These are phyloP conservation scores for Aelia acuminata DNA, from an alignment of 2,888 invertebrate species.

Conservation along the genomic window DNA sequence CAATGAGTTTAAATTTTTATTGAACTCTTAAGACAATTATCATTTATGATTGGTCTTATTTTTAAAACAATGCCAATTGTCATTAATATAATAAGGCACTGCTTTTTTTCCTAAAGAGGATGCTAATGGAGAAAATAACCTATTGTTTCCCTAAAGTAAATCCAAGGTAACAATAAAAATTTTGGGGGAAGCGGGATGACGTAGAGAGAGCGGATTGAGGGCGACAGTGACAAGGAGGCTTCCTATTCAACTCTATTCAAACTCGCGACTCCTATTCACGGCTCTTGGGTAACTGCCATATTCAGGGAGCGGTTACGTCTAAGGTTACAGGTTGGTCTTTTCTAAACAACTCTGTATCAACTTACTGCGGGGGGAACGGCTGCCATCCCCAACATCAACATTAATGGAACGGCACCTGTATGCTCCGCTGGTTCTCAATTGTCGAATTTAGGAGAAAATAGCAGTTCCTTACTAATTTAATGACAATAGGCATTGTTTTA, in stretches of 20 bases:
- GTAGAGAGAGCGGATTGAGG: background rate
- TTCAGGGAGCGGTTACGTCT: constrained; percentile 2
- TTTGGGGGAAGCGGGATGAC: background rate
- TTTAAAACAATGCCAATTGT: too few relatives aligned
- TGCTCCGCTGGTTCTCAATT: background rate
- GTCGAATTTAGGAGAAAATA: background rate
- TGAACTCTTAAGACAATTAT: too few relatives aligned
- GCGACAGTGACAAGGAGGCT: constrained; percentile 22
- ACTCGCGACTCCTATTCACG: background rate
- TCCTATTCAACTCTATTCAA: constrained; percentile 49
- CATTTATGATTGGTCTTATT: too few relatives aligned
- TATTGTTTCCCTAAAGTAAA: background rate
- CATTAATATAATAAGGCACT: too few relatives aligned
- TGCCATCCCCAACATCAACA: background rate
- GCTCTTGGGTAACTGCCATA: constrained; percentile 26
- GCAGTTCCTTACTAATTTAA: background rate
- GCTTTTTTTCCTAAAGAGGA: too few relatives aligned
- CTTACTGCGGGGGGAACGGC: background rate
- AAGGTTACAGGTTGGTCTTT: background rate
- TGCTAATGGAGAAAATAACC: background rate
- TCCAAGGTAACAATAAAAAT: background rate
- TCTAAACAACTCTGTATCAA: constrained; percentile 26
- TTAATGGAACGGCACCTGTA: background rate
- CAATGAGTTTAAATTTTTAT: too few relatives aligned
- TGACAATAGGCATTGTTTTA: too few relatives aligned